A percentile compares a stretch with the other conserved stretches of the same genome.
These are phyloP conservation scores for Clunio marinus DNA, from an alignment of 2,888 invertebrate genomes.

Conservation along the genomic window DNA sequence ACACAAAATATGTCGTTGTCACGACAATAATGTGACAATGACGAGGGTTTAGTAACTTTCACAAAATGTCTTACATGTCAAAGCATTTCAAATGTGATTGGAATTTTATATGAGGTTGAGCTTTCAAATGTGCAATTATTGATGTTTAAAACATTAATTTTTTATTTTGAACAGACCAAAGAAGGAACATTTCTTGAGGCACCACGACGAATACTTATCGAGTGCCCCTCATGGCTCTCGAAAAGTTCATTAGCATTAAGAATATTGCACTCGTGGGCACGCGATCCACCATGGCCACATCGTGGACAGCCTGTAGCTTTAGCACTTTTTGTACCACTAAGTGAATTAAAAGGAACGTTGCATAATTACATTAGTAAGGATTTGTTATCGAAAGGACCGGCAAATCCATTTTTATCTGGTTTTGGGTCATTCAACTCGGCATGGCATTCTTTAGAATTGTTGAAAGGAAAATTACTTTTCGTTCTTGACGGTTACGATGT, in stretches of 20 bases:
- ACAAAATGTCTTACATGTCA: no score
- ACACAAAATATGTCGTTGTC: no score
- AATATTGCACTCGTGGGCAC: conserved; percentile 56
- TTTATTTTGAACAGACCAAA: conserved; percentile 53
- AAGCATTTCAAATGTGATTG: no score
- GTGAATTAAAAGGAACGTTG: conserved; percentile 53
- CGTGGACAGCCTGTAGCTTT: conserved; percentile 52
- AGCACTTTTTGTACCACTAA: conserved; percentile 54
- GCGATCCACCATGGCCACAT: conserved; percentile 48
- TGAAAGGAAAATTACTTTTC: conserved; percentile 54
- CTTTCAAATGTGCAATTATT: no score
- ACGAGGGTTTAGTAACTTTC: no score
- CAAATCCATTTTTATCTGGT: conserved; percentile 45
- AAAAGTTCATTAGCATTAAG: conserved; percentile 54
- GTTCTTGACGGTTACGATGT: conserved; percentile 55
- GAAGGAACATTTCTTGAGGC: conserved; percentile 53
- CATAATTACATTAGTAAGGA: conserved; percentile 47
- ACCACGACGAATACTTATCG: conserved; percentile 54
- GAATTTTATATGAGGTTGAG: no score
- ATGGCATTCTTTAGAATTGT: conserved; percentile 51
- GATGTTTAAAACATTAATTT: no score
- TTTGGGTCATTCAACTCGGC: conserved; percentile 49
- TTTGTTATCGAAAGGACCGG: conserved; percentile 51
- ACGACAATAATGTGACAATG: no score
- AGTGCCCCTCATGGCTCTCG: conserved; percentile 55